Evolutionary conservation across 2,888 invertebrate genomes (phyloP).

Genomic region (Physocephala rufipes): DNA sequence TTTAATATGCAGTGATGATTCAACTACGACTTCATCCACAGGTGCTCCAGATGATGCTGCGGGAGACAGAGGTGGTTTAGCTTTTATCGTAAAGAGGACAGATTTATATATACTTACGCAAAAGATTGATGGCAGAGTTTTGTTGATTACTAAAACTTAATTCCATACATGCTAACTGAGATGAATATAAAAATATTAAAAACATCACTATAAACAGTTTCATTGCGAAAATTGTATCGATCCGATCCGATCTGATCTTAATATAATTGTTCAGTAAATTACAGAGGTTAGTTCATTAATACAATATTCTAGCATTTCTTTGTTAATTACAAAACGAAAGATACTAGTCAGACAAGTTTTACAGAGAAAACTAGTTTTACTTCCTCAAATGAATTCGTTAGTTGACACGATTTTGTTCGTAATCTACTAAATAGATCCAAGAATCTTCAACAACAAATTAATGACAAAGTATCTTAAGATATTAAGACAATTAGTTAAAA

Average conservation of each 20-base stretch:
- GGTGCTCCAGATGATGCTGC: slow-evolving; percentile 55
- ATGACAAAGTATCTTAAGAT: no score
- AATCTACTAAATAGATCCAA: not conserved
- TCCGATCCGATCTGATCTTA: not conserved
- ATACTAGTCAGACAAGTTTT: slow-evolving; percentile 8
- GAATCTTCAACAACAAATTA: not conserved
- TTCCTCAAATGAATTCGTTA: not conserved
- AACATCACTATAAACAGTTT: not conserved
- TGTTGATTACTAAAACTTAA: slow-evolving; percentile 1
- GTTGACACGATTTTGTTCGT: no score
- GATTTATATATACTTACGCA: slow-evolving; percentile 17
- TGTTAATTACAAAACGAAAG: not conserved
- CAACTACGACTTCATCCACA: slow-evolving; percentile 68
- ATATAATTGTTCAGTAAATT: not conserved
- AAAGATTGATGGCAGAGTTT: not conserved
- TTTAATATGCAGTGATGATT: slow-evolving; percentile 66
- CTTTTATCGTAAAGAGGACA: not conserved
- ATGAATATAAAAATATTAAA: slow-evolving; percentile 4
- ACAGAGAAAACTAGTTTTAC: slow-evolving; percentile 11
- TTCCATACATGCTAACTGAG: not conserved
- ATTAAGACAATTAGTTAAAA: no score
- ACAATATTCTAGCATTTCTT: not conserved
- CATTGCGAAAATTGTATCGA: not conserved
- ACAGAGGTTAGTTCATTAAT: not conserved
- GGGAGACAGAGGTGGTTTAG: no score